phyloP scores from a whole-genome alignment of 1,140 invertebrate species.

The Micrasema longulum region DNA sequence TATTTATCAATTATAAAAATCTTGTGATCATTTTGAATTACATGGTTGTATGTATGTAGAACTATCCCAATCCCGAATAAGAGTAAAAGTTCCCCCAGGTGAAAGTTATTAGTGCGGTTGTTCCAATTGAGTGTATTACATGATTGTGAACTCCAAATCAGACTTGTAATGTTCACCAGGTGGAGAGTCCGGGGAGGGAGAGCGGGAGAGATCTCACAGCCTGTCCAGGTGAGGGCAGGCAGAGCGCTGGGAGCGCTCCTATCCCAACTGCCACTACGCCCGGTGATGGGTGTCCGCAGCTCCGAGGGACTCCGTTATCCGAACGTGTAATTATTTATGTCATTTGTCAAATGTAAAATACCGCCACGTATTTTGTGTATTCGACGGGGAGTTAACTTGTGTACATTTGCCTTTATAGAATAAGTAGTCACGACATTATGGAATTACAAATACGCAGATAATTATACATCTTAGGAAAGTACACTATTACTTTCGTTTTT shows the following conservation, averaged over 20 bases:
- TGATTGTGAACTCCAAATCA: slow-evolving; percentile 34
- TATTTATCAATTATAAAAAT: no score
- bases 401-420: neutral
- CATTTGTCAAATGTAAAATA: neutral
- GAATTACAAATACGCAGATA: no score
- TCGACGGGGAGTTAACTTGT: neutral
- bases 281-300: neutral
- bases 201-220: slow-evolving; percentile 50
- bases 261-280: neutral
- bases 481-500: slow-evolving; percentile 23
- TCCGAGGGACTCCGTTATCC: neutral
- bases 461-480: slow-evolving; percentile 13
- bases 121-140: neutral
- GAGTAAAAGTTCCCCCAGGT: no score
- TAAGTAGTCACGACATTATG: no score
- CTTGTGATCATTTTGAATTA: no score
- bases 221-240: slow-evolving; percentile 48
- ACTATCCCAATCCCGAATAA: no score
- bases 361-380: neutral
- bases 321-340: neutral
- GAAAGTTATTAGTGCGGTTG: no score
- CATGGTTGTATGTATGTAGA: no score
- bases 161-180: slow-evolving; percentile 36
- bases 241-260: neutral
- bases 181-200: neutral